phyloP scores from a whole-genome alignment of 1,140 invertebrate genomes.

The Choristoneura fumiferana region DNA sequence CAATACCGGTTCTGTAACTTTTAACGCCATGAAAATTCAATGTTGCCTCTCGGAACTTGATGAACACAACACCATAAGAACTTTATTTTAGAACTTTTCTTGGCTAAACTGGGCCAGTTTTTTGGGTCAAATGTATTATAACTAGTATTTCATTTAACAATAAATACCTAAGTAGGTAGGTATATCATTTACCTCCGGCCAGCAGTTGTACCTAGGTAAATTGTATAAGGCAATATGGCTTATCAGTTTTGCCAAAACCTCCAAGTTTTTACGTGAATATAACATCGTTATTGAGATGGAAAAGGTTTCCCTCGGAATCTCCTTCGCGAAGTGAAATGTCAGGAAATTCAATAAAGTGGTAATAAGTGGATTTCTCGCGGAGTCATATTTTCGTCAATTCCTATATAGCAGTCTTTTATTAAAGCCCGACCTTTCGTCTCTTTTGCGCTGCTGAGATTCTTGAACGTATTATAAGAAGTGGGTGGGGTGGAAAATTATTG shows the following conservation, averaged over 20 bases:
- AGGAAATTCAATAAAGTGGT: slow-evolving; percentile 59
- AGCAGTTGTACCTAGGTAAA: neutral
- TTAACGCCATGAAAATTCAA: too few relatives aligned
- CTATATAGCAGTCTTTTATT: slow-evolving; percentile 41
- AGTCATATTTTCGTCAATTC: slow-evolving; percentile 51
- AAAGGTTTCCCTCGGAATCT: slow-evolving; percentile 35
- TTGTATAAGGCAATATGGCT: slow-evolving; percentile 1
- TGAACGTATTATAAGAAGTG: slow-evolving; percentile 11
- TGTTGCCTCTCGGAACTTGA: too few relatives aligned
- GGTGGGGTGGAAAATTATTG: slow-evolving; percentile 13
- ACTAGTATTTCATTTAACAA: too few relatives aligned
- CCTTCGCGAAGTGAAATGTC: slow-evolving; percentile 43
- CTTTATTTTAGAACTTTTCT: too few relatives aligned
- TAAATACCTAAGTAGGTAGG: too few relatives aligned
- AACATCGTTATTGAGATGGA: slow-evolving; percentile 36
- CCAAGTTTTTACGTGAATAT: slow-evolving; percentile 21
- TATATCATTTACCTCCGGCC: neutral
- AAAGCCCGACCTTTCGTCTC: slow-evolving; percentile 27
- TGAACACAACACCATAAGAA: too few relatives aligned
- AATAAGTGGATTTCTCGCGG: slow-evolving; percentile 51
- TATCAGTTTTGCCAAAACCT: neutral
- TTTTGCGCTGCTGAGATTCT: slow-evolving; percentile 16
- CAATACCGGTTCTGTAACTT: too few relatives aligned
- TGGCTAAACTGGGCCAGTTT: too few relatives aligned
- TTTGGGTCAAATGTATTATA: too few relatives aligned